Conservation (phyloP, 2,888 invertebrate species). For the Automeris io region DNA sequence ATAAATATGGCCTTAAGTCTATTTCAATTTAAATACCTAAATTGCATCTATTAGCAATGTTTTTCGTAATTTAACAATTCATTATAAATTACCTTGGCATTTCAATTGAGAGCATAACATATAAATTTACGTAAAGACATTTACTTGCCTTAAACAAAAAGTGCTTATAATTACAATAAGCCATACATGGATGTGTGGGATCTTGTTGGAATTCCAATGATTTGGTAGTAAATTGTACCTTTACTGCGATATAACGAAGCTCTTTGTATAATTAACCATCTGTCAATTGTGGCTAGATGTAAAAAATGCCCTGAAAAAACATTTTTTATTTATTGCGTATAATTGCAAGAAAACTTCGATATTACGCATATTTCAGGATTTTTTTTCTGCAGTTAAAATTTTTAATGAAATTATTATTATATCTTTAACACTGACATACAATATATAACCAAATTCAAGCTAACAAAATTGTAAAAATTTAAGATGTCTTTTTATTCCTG, state of each 20-base stretch:
- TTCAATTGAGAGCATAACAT: not conserved
- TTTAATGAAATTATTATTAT: too few species aligned
- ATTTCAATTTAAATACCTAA: not conserved
- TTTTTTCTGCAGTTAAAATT: too few species aligned
- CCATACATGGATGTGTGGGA: constrained; percentile 30
- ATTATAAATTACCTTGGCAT: not conserved
- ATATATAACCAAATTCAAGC: too few species aligned
- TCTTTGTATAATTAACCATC: constrained; percentile 14
- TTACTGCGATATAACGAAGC: constrained; percentile 30
- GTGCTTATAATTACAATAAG: constrained; percentile 41
- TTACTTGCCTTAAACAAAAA: not conserved
- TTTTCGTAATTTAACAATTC: too few species aligned
- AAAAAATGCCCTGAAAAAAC: not conserved
- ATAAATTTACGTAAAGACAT: constrained; percentile 1
- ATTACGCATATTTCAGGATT: too few species aligned
- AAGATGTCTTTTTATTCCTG: too few species aligned
- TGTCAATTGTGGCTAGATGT: not conserved
- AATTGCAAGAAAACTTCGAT: too few species aligned
- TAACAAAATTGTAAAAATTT: too few species aligned
- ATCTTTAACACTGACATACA: too few species aligned
- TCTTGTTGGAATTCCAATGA: constrained; percentile 52
- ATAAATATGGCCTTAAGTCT: not conserved
- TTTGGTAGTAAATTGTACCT: constrained; percentile 46
- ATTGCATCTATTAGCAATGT: too few species aligned
- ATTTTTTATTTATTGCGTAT: not conserved